Percentiles rank a stretch among this genome's conserved stretches.
These are phyloP conservation scores for Brienomyrus brachyistius DNA, from an alignment of 2,113 vertebrate genomes.

Conservation along the genomic window DNA sequence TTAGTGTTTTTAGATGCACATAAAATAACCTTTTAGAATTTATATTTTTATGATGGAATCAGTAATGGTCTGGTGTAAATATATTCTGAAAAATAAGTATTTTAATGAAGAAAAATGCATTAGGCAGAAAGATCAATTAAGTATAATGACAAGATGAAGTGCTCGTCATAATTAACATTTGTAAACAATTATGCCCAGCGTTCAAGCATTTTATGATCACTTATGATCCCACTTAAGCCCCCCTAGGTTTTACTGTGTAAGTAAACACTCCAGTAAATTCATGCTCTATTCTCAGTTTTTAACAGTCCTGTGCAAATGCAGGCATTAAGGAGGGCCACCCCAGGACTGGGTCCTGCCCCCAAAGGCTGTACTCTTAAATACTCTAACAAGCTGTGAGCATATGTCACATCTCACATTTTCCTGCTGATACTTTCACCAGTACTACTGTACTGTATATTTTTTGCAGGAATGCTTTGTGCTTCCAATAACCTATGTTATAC, in stretches of 20 bases:
- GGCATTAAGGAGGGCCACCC: background rate
- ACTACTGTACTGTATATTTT: background rate
- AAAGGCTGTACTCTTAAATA: background rate
- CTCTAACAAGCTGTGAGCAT: background rate
- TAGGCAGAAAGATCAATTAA: conserved; percentile 7
- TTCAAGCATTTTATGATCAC: background rate
- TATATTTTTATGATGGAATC: background rate
- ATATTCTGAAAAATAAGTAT: background rate
- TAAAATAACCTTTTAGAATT: background rate
- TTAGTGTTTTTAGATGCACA: background rate
- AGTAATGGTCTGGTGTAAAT: background rate
- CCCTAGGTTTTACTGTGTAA: background rate
- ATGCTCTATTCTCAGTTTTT: background rate
- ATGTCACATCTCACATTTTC: background rate
- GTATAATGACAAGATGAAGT: background rate
- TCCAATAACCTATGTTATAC: background rate
- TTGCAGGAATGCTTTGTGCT: background rate
- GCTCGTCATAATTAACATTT: background rate
- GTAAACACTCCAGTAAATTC: background rate
- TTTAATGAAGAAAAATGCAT: background rate
- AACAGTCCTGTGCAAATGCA: background rate
- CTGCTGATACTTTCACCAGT: background rate
- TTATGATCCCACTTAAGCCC: background rate
- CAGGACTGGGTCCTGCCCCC: background rate
- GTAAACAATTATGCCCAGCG: background rate